Evolutionary conservation across 2,113 vertebrate species (phyloP), one percentile per base, ranked within the genome.

Genomic region (Gopherus evgoodei): DNA sequence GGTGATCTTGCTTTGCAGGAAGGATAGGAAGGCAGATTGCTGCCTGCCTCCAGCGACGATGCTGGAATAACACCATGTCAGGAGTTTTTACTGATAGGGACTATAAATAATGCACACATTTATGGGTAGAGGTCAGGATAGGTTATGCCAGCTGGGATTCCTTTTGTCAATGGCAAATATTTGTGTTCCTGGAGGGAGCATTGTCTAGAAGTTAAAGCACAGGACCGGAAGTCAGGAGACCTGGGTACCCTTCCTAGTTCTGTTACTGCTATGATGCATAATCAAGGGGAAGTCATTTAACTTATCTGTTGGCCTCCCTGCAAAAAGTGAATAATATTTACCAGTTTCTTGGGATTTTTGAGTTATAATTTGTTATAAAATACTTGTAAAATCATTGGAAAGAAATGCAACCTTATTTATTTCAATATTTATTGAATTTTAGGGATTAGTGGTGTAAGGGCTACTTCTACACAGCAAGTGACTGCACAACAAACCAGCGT

Each of bases 401-500:
- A 83, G 57, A 84, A 94, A 49, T 72, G 65, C 57, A 89, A 17
- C 47, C 72, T 87, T 2, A 1, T 85, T 3, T 90, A 4, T 0
- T 6, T 0, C 1, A 10, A 2, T 76, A 52, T 62, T 3, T 42
- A 24, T 5, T 27, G 57, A 19, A 80, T 44, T 35, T n/a, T 1
- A 12, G 7, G 0, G 0, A 0, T 2, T 3, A 0, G 1, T 0
- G 5, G 38, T n/a, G 22, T 11, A 22, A 29, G 50, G 19, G n/a
- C 19, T 38, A 38, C 65, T 38, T 38, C 57, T 3, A 0, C 1
- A 35, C 12, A 3, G 6, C 3, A 44, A 8, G 16, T 83, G 59
- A 57, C 8, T 72, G 65, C 5, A 9, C 35, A 72, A 11, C 35
- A 72, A 72, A 9, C 35, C 65, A 38, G n/a, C 9, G 5, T 72